These are phyloP conservation scores for Microcebus tavaratra DNA, from an alignment of 2,113 vertebrate genomes.

Conservation along the genomic window DNA sequence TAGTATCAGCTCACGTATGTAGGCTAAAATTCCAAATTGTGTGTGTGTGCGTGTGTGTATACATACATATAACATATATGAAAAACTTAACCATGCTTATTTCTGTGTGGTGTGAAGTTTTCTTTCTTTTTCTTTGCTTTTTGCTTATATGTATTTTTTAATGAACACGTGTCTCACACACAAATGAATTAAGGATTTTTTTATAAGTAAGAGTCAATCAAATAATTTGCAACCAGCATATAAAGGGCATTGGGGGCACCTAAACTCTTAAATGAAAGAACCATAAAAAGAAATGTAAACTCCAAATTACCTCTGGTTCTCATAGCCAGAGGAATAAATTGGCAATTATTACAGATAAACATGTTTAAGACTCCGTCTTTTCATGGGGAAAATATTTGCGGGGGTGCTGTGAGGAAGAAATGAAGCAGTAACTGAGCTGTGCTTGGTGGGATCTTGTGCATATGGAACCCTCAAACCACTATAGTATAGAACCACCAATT, in stretches of 20 bases:
- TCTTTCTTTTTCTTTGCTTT: slow-evolving; percentile 39
- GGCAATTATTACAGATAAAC: slow-evolving; percentile 54
- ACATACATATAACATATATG: not conserved
- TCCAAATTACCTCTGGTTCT: slow-evolving; percentile 60
- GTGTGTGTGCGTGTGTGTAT: not conserved
- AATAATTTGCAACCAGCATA: slow-evolving; percentile 66
- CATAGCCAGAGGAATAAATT: slow-evolving; percentile 75
- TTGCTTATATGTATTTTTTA: slow-evolving; percentile 73
- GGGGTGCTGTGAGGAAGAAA: not conserved
- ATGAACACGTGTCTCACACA: slow-evolving; percentile 54
- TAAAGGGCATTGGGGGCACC: slow-evolving; percentile 58
- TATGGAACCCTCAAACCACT: not conserved
- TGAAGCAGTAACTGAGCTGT: not conserved
- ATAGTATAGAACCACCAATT: not conserved
- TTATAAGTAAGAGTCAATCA: slow-evolving; percentile 50
- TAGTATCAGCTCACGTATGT: slow-evolving; percentile 61
- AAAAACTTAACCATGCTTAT: slow-evolving; percentile 51
- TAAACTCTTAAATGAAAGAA: slow-evolving; percentile 60
- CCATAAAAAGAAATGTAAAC: slow-evolving; percentile 66
- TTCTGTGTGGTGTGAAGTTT: slow-evolving; percentile 52
- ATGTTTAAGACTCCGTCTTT: slow-evolving; percentile 70
- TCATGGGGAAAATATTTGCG: slow-evolving; percentile 33
- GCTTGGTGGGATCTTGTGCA: not conserved
- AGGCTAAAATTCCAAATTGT: slow-evolving; percentile 57
- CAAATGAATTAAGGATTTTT: slow-evolving; percentile 56